phyloP scores from a whole-genome alignment of 2,797 vertebrate species.

The Clamator glandarius region DNA sequence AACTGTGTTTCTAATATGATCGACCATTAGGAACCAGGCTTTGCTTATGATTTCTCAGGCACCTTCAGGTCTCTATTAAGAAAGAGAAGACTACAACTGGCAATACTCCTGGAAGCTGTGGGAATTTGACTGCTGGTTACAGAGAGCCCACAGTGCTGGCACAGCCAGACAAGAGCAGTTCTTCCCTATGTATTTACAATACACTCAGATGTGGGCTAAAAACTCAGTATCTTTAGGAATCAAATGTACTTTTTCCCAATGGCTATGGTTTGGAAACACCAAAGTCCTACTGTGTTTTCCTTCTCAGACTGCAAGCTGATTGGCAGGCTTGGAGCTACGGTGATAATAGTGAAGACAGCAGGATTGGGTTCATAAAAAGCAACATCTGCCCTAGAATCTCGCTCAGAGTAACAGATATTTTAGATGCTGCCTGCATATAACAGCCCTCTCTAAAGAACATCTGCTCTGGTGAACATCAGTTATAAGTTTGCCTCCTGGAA shows the following conservation, averaged over 20 bases:
- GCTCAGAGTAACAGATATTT: not conserved
- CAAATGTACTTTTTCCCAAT: not conserved
- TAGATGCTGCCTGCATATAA: not conserved
- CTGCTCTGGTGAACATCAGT: not conserved
- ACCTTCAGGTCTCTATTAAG: slow-evolving; percentile 6
- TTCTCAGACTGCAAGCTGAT: not conserved
- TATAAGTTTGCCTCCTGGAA: not conserved
- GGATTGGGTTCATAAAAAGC: not conserved
- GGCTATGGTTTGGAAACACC: not conserved
- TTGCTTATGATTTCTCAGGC: not conserved
- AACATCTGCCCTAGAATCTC: not conserved
- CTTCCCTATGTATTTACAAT: not conserved
- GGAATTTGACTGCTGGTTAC: not conserved
- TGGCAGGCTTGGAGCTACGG: not conserved
- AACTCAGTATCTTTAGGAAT: not conserved
- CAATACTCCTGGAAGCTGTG: not conserved
- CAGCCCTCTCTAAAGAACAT: not conserved
- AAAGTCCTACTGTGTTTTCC: accelerated
- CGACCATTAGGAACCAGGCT: slow-evolving; percentile 14
- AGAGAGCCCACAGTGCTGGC: not conserved
- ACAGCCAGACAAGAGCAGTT: not conserved
- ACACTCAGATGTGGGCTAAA: accelerated
- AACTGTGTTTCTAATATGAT: slow-evolving; percentile 46
- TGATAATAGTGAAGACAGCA: not conserved
- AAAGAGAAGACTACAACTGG: not conserved